phyloP scores from a whole-genome alignment of 2,113 vertebrate species.

The Oenanthe oenanthe region DNA sequence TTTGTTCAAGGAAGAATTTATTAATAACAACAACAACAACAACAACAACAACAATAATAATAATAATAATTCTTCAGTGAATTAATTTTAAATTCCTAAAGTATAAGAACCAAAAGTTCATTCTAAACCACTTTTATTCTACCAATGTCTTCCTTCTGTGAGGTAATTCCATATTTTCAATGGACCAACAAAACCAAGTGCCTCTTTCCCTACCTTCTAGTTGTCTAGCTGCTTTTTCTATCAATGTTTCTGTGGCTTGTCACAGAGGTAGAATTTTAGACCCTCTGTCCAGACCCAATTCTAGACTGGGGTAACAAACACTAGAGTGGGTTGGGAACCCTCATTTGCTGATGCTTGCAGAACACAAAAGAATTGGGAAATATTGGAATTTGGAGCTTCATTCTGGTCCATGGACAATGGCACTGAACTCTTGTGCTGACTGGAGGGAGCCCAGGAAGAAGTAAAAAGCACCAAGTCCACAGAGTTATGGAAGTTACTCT shows the following conservation, averaged over 20 bases:
- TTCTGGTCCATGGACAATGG: not conserved
- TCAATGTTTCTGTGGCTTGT: not conserved
- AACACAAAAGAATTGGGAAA: not conserved
- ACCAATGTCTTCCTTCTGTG: not conserved
- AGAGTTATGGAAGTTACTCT: not conserved
- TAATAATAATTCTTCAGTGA: not conserved
- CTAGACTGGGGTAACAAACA: not conserved
- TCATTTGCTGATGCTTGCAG: not conserved
- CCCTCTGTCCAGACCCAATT: not conserved
- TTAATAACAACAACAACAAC: not conserved
- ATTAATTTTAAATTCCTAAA: not conserved
- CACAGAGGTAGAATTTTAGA: not conserved
- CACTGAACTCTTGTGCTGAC: not conserved
- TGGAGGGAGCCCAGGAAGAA: not conserved
- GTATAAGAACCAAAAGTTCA: not conserved
- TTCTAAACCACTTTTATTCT: not conserved
- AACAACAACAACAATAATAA: not conserved
- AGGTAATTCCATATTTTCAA: not conserved
- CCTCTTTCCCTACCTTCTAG: not conserved
- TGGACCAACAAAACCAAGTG: not conserved
- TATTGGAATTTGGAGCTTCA: not conserved
- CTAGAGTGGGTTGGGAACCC: not conserved
- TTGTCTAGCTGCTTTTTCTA: not conserved
- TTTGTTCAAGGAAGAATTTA: not conserved
- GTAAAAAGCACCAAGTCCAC: not conserved